phyloP scores from a whole-genome alignment of 2,113 vertebrate genomes.

The Xiphias gladius region DNA sequence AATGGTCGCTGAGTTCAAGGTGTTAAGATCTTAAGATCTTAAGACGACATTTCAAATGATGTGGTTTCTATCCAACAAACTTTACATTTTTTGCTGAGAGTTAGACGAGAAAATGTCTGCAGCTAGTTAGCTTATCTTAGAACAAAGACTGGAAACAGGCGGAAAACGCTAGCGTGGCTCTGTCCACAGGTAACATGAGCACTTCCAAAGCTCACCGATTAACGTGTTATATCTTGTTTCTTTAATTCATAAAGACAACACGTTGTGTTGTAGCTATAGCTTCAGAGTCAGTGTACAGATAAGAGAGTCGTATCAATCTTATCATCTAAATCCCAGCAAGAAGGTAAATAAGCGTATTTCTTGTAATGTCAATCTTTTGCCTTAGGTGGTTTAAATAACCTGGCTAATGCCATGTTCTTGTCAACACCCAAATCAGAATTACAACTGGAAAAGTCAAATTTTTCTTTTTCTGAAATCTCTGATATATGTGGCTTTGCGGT shows the following conservation, averaged over 20 bases:
- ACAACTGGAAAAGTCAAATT: too few relatives aligned
- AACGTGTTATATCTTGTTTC: background rate
- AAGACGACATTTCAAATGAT: background rate
- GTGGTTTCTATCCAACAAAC: too few relatives aligned
- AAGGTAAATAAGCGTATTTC: too few relatives aligned
- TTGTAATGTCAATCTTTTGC: background rate
- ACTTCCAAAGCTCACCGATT: background rate
- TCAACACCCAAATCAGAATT: background rate
- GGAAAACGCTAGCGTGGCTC: background rate
- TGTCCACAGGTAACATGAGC: background rate
- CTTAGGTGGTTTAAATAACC: too few relatives aligned
- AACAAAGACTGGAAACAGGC: background rate
- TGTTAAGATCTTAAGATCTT: background rate
- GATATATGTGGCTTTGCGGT: too few relatives aligned
- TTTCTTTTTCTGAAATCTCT: too few relatives aligned
- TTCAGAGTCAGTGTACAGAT: too few relatives aligned
- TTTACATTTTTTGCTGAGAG: too few relatives aligned
- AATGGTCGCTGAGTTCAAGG: background rate
- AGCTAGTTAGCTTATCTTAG: slow-evolving; percentile 5
- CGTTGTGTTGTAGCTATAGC: background rate
- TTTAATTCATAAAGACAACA: background rate
- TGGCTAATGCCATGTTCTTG: too few relatives aligned
- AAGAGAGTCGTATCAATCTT: too few relatives aligned
- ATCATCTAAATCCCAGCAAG: too few relatives aligned
- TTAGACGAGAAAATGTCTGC: background rate